Percentiles rank a stretch among this genome's conserved stretches.
Conservation (phyloP, 1,140 invertebrate species). For the Drosophila dunni region DNA sequence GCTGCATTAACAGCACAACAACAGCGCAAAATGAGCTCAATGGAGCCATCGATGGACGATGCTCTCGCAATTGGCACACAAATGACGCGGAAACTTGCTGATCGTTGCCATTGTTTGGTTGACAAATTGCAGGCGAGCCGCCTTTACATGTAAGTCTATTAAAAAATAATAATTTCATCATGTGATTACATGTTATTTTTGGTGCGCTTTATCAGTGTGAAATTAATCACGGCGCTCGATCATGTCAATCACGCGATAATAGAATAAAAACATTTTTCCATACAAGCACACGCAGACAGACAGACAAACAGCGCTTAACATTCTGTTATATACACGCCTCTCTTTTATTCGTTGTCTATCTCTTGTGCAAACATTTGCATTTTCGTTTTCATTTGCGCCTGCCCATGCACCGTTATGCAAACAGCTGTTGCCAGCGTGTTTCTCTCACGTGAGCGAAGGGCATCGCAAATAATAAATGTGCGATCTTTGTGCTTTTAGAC, state of each 20-base stretch:
- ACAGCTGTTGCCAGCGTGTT: conserved; percentile 20
- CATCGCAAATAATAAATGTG: conserved; percentile 1
- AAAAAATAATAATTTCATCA: conserved; percentile 31
- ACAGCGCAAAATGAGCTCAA: conserved; percentile 69
- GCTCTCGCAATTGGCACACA: conserved; percentile 78
- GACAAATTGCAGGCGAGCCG: conserved; percentile 69
- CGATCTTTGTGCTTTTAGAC: conserved; percentile 2
- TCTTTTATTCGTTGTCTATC: not conserved
- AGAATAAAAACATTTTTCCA: conserved; percentile 16
- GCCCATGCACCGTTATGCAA: conserved; percentile 50
- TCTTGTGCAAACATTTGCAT: conserved; percentile 30
- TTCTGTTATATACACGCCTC: conserved; percentile 6
- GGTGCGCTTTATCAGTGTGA: conserved; percentile 51
- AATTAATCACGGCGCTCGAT: conserved; percentile 51
- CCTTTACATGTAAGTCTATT: conserved; percentile 71
- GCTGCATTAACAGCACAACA: conserved; percentile 59
- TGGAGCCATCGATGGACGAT: conserved; percentile 78
- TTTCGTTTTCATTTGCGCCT: conserved; percentile 36
- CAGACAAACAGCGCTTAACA: not conserved
- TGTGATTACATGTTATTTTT: conserved; percentile 30
- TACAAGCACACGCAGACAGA: not conserved
- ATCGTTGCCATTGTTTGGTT: conserved; percentile 63
- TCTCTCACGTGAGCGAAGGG: conserved; percentile 10
- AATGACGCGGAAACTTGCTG: conserved; percentile 71
- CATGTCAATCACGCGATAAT: conserved; percentile 59